Evolutionary conservation across 2,888 invertebrate genomes (phyloP).

Genomic region (Erpobdella octoculata): DNA sequence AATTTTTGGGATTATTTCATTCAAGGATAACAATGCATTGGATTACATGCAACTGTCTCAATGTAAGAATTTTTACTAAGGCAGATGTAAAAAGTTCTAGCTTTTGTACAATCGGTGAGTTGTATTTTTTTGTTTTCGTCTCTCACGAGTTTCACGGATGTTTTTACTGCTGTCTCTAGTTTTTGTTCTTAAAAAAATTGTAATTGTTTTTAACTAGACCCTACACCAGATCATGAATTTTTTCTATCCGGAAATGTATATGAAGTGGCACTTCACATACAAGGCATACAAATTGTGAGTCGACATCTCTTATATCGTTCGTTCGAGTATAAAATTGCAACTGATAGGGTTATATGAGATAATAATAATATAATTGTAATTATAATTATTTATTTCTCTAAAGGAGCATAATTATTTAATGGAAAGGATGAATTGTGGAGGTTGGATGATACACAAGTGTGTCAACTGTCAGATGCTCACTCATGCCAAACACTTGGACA

Average conservation of each 20-base stretch:
- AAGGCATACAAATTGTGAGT: conserved; percentile 6
- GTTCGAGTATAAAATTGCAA: neutral
- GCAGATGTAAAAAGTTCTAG: neutral
- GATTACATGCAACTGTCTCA: neutral
- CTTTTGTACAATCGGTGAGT: neutral
- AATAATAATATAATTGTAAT: neutral
- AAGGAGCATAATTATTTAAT: conserved; percentile 15
- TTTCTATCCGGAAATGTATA: neutral
- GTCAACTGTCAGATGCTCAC: conserved; percentile 5
- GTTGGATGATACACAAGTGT: conserved; percentile 6
- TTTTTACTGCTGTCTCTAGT: too few relatives aligned
- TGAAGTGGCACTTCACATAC: neutral
- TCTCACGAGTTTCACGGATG: too few relatives aligned
- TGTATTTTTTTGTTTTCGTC: neutral
- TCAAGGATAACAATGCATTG: too few relatives aligned
- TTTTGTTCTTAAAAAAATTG: neutral
- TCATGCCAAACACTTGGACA: conserved; percentile 3
- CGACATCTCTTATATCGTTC: neutral
- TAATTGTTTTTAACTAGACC: neutral
- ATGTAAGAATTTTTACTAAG: conserved; percentile 15
- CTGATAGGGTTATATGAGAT: neutral
- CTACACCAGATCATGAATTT: neutral
- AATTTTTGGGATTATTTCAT: too few relatives aligned
- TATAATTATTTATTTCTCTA: neutral
- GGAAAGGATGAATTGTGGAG: neutral